Evolutionary conservation across 2,888 invertebrate genomes (phyloP).

Genomic region (Biston stratarius): DNA sequence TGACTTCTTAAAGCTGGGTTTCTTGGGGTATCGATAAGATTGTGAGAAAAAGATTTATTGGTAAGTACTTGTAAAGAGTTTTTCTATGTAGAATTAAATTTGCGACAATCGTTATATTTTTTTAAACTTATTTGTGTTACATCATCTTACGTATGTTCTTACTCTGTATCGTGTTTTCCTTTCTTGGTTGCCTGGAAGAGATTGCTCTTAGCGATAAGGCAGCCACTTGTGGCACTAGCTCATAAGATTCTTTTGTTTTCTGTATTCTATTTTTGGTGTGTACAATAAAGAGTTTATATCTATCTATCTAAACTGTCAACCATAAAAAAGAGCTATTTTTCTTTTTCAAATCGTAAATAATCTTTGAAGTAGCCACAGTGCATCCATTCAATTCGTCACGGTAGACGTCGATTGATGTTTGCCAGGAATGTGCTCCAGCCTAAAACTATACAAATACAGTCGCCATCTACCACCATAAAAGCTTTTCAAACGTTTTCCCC

Average conservation of each 20-base stretch:
- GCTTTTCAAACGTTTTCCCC: conserved; percentile 11
- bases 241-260: too few species aligned
- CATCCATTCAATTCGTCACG: conserved; percentile 11
- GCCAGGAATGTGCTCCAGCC: not conserved
- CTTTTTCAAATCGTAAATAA: conserved; percentile 2
- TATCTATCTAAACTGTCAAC: not conserved
- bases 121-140: not conserved
- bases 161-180: too few species aligned
- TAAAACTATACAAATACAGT: conserved; percentile 21
- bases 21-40: conserved; percentile 11
- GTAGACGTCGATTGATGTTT: conserved; percentile 14
- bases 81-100: not conserved
- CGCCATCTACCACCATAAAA: conserved; percentile 9
- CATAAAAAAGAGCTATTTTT: not conserved
- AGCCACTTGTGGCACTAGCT: too few species aligned
- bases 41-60: conserved; percentile 10
- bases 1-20: conserved; percentile 8
- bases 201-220: too few species aligned
- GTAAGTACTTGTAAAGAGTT: conserved; percentile 4
- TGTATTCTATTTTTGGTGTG: too few species aligned
- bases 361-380: conserved; percentile 4
- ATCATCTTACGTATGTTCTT: too few species aligned
- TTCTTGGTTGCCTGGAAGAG: too few species aligned
- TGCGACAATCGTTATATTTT: not conserved
- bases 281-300: too few species aligned